These are phyloP conservation scores for Pheucticus melanocephalus DNA, from an alignment of 2,113 vertebrate species.

Conservation along the genomic window DNA sequence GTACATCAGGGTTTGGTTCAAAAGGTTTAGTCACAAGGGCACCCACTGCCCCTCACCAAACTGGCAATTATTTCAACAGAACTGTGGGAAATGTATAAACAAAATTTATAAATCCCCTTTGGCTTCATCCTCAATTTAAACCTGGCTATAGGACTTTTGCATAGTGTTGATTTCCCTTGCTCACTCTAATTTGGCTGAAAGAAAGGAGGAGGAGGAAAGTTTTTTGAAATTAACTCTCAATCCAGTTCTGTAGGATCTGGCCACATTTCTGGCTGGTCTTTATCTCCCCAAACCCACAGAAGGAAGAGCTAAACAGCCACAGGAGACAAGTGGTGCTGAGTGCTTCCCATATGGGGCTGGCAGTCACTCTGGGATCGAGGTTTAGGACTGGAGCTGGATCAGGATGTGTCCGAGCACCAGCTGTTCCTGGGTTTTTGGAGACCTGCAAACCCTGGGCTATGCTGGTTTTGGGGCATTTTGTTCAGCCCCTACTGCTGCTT, in stretches of 20 bases:
- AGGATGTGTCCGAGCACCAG: accelerated
- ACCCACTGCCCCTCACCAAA: not conserved
- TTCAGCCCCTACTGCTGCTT: not conserved
- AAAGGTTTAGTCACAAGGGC: not conserved
- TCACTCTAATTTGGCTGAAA: not conserved
- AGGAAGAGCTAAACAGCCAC: not conserved
- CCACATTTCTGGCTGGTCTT: not conserved
- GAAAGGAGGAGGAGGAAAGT: not conserved
- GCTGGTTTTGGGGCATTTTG: not conserved
- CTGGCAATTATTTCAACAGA: not conserved
- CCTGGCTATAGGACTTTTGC: not conserved
- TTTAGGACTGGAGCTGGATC: accelerated
- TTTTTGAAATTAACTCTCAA: not conserved
- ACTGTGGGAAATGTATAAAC: not conserved
- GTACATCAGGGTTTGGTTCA: not conserved
- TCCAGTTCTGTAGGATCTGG: not conserved
- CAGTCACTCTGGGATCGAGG: not conserved
- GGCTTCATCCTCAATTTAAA: not conserved
- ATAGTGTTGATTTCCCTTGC: not conserved
- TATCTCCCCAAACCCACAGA: not conserved
- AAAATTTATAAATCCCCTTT: not conserved
- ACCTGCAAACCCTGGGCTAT: not conserved
- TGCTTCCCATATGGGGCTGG: not conserved
- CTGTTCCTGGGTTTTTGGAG: not conserved
- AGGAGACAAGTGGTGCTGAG: accelerated